Base-by-base conservation (phyloP, 2,797 vertebrate genomes). In the Paratrypauchen microcephalus region DNA sequence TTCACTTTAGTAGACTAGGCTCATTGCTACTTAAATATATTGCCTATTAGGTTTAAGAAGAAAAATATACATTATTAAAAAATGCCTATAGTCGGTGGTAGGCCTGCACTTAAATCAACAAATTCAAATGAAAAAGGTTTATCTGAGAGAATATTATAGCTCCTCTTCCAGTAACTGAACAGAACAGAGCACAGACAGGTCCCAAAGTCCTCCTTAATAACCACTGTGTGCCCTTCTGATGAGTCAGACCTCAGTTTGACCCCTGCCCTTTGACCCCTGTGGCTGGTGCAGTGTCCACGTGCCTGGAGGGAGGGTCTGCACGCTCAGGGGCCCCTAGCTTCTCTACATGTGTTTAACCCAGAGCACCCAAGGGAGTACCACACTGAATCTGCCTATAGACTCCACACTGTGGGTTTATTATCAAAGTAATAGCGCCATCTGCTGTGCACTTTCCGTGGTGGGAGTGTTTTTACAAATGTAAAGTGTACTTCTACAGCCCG, bases 341-440 rank as follows among this genome's bases (percentile, higher is more conserved):
- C 60, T 23, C 54, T 30, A 18, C 48, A 6, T 63, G 0, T 16
- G 23, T 56, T 67, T 1, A 39, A 65, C 21, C 52, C 26, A 19
- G 21, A 15, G 26, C 26, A 41, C 41, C 32, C 8, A 26, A 2
- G 19, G 48, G 1, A 52, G 48, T n/a, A 23, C 64, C 26, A 61
- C 41, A 62, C 39, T 66, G 19, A 12, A 9, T 57, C 65, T 45
- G 21, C 55, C 48, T 73, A 8, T 77, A 76, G 52, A 60, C 1
- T 64, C 68, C 26, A 65, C 6, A 0, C 63, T 8, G 26, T 30
- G 3, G 12, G 24, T 59, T 75, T 15, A 79, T 76, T 71, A 7
- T 62, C 21, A 32, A 36, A 21, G 36, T 26, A 72, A 23, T 81
- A 64, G 75, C 70, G 68, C 85, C 89, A 84, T 73, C 86, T 83